These are phyloP conservation scores for Listrodromus nycthemerus DNA, from an alignment of 2,888 invertebrate genomes.

Conservation along the genomic window DNA sequence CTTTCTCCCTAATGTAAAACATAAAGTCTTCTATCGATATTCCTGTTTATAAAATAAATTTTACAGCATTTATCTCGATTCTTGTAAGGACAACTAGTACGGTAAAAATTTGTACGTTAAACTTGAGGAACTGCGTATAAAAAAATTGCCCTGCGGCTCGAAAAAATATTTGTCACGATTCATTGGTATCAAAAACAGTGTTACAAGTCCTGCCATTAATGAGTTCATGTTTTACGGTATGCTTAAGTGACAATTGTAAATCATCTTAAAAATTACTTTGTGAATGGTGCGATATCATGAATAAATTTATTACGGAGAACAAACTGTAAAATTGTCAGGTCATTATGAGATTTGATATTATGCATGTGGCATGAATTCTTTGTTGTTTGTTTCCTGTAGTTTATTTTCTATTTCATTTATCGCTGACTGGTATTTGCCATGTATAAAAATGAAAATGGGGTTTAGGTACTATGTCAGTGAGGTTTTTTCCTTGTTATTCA, in stretches of 20 bases:
- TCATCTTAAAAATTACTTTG: conserved; percentile 15
- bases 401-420: background rate
- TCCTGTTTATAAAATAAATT: background rate
- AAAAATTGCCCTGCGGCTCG: conserved; percentile 21
- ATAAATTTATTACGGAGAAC: background rate
- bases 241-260: conserved; percentile 28
- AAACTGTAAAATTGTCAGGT: background rate
- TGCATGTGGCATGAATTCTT: background rate
- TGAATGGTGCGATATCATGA: background rate
- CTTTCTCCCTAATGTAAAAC: conserved; percentile 1
- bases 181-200: conserved; percentile 2
- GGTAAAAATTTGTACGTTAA: conserved; percentile 30
- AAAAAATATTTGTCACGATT: conserved; percentile 13
- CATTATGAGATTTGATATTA: background rate
- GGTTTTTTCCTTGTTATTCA: background rate
- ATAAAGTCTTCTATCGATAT: background rate
- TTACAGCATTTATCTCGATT: background rate
- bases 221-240: conserved; percentile 21
- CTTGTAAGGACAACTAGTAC: conserved; percentile 1
- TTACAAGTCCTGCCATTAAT: conserved; percentile 28
- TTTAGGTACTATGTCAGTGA: background rate
- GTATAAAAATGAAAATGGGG: conserved; percentile 39
- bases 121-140: conserved; percentile 23
- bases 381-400: background rate
- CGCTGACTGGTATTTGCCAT: background rate